These are phyloP conservation scores for Xylota segnis DNA, from an alignment of 2,888 invertebrate genomes.

Conservation along the genomic window DNA sequence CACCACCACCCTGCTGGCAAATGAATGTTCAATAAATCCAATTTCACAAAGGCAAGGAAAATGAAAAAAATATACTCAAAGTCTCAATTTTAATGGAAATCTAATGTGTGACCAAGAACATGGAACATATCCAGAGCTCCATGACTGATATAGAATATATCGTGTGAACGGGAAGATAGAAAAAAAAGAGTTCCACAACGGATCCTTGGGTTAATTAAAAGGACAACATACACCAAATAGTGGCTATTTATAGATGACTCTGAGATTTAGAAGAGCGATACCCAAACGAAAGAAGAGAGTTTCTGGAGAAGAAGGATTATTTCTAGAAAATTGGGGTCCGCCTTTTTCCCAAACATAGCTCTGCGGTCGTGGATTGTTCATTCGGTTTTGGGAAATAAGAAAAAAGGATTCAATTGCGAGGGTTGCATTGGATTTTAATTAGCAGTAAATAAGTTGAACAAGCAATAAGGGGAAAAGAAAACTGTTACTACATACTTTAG, in stretches of 20 bases:
- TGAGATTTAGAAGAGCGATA: conserved; percentile 22
- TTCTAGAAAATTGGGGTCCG: conserved; percentile 47
- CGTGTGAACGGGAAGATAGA: conserved; percentile 65
- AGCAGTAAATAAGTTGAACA: conserved; percentile 74
- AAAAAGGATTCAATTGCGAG: conserved; percentile 63
- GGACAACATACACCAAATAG: conserved; percentile 52
- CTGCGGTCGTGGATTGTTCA: not conserved
- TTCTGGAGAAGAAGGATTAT: conserved; percentile 34
- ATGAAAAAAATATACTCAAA: conserved; percentile 29
- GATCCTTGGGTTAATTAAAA: conserved; percentile 67
- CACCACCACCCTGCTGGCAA: conserved; percentile 33
- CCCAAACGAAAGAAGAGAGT: not conserved
- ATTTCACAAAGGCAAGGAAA: conserved; percentile 22
- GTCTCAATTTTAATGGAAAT: conserved; percentile 67
- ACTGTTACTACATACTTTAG: conserved; percentile 34
- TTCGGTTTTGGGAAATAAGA: conserved; percentile 14
- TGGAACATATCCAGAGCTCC: conserved; percentile 50
- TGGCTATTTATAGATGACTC: conserved; percentile 70
- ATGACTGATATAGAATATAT: conserved; percentile 11
- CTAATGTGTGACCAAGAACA: conserved; percentile 70
- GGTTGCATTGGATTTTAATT: conserved; percentile 72
- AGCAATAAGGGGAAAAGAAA: conserved; percentile 25
- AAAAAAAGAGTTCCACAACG: conserved; percentile 59
- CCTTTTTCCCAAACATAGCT: conserved; percentile 14
- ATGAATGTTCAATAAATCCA: conserved; percentile 62